Evolutionary conservation across 2,888 invertebrate species (phyloP).

Genomic region (Apodemia mormo): DNA sequence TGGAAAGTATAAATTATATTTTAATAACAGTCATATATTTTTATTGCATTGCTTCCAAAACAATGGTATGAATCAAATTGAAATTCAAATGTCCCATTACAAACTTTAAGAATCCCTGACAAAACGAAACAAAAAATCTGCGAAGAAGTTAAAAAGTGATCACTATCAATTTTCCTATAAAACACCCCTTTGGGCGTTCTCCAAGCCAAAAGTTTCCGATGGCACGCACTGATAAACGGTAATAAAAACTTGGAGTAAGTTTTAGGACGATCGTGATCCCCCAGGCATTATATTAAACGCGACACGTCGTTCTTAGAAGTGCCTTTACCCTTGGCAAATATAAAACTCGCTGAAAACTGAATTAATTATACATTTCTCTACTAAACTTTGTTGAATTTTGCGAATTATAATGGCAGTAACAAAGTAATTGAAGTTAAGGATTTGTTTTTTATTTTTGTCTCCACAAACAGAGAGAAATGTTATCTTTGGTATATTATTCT

Average conservation of each 20-base stretch:
- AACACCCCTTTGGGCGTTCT: slow-evolving; percentile 22
- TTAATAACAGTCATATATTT: too few species aligned
- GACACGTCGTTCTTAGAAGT: slow-evolving; percentile 12
- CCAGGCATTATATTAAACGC: slow-evolving; percentile 18
- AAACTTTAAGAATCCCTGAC: not conserved
- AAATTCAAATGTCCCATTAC: not conserved
- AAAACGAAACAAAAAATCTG: slow-evolving; percentile 15
- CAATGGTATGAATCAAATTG: too few species aligned
- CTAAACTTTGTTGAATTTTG: slow-evolving; percentile 1
- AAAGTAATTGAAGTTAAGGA: too few species aligned
- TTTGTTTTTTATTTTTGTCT: too few species aligned
- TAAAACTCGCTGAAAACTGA: slow-evolving; percentile 11
- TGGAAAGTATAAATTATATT: too few species aligned
- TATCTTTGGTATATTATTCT: too few species aligned
- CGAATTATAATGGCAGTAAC: not conserved
- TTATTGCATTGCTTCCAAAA: too few species aligned
- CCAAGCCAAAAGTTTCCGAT: slow-evolving; percentile 19
- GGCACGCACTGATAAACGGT: slow-evolving; percentile 24
- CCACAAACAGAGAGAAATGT: too few species aligned
- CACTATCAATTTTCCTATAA: slow-evolving; percentile 27
- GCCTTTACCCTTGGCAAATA: slow-evolving; percentile 5
- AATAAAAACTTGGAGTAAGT: slow-evolving; percentile 24
- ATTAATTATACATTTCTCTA: slow-evolving; percentile 9
- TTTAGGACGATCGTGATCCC: slow-evolving; percentile 18
- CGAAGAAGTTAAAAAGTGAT: slow-evolving; percentile 17